Conservation (phyloP, 1,140 invertebrate species). For the Oreohelix idahoensis region DNA sequence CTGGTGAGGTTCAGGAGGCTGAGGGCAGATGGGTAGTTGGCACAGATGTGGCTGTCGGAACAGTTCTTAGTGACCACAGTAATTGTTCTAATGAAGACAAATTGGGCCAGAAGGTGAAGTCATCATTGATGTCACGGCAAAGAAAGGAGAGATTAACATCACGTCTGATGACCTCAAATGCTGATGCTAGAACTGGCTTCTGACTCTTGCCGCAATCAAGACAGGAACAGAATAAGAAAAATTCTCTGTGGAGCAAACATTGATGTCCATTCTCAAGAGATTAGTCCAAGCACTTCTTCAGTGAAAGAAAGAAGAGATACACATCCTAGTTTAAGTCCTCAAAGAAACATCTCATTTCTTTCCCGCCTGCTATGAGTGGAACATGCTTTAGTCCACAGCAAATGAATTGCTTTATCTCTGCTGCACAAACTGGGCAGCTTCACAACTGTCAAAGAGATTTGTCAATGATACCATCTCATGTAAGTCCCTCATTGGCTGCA, state of each 20-base stretch:
- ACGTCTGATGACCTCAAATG: too few species aligned
- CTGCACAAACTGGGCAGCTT: conserved; percentile 17
- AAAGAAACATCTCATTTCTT: neutral
- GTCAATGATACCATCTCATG: conserved; percentile 24
- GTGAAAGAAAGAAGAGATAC: neutral
- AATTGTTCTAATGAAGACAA: conserved; percentile 19
- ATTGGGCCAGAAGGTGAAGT: neutral
- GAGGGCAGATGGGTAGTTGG: conserved; percentile 8
- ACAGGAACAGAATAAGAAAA: neutral
- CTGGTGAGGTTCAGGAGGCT: conserved; percentile 27
- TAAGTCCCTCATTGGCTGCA: conserved; percentile 1
- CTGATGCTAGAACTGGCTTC: neutral
- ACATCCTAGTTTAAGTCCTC: neutral
- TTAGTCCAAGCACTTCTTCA: neutral
- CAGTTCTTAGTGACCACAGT: conserved; percentile 3
- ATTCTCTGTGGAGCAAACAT: neutral
- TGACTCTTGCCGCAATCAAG: neutral
- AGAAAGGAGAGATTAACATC: neutral
- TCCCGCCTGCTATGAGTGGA: neutral
- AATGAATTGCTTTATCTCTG: neutral
- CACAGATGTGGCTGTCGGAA: neutral
- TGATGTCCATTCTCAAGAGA: neutral
- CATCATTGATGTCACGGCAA: neutral
- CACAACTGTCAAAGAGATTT: conserved; percentile 16
- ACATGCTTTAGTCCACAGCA: neutral